phyloP scores from a whole-genome alignment of 64 coral and sea anemone genomes.

The Stichodactyla helianthus region DNA sequence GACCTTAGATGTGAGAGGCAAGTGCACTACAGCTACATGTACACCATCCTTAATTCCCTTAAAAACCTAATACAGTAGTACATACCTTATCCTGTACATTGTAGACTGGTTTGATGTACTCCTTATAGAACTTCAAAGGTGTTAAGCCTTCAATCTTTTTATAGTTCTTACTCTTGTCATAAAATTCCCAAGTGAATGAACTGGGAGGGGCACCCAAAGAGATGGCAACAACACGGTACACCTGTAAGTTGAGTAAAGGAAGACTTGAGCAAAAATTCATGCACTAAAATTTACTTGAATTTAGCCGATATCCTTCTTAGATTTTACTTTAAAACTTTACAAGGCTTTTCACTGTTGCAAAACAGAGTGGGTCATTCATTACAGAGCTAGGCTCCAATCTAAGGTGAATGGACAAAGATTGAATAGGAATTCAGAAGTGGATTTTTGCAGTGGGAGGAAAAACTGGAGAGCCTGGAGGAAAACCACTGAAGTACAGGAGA shows the following conservation, averaged over 20 bases:
- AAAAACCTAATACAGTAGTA: not conserved
- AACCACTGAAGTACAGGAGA: too few species aligned
- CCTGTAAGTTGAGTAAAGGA: slow-evolving; percentile 14
- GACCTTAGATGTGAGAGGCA: too few species aligned
- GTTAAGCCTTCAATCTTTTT: slow-evolving; percentile 53
- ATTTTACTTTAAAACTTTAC: too few species aligned
- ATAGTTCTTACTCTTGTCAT: slow-evolving; percentile 89
- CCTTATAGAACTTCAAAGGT: slow-evolving; percentile 82
- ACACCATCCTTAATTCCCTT: too few species aligned
- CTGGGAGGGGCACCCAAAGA: slow-evolving; percentile 86
- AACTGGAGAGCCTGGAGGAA: too few species aligned
- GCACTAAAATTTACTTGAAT: not conserved
- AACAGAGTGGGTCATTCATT: too few species aligned
- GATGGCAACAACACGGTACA: slow-evolving; percentile 76
- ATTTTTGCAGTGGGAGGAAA: too few species aligned
- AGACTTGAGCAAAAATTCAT: not conserved
- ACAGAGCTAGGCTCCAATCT: too few species aligned
- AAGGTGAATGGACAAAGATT: too few species aligned
- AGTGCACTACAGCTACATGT: too few species aligned
- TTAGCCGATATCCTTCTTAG: not conserved
- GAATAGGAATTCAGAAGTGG: too few species aligned
- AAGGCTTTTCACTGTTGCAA: too few species aligned
- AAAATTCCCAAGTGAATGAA: slow-evolving; percentile 89
- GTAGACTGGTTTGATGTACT: slow-evolving; percentile 83
- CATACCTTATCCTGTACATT: slow-evolving; percentile 79